Percentiles rank a stretch among this genome's conserved stretches.
Evolutionary conservation across 1,140 invertebrate genomes (phyloP).

Genomic region (Zaprionus capensis): DNA sequence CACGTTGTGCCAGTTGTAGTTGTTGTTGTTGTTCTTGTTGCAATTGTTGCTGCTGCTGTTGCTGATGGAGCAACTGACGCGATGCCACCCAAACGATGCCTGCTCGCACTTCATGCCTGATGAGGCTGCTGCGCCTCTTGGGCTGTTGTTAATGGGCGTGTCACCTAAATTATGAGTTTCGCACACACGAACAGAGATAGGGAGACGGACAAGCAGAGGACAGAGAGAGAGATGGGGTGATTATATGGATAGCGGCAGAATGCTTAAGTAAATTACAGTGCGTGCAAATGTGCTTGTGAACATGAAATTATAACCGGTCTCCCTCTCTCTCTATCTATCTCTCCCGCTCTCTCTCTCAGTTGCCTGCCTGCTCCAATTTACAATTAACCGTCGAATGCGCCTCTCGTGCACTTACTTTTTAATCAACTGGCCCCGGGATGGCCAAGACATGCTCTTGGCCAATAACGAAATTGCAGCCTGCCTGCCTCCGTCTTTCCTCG

Average conservation of each 20-base stretch:
- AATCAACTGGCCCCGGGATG: conserved; percentile 57
- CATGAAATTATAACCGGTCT: conserved; percentile 76
- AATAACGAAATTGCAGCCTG: conserved; percentile 53
- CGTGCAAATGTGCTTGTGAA: conserved; percentile 84
- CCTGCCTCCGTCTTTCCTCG: conserved; percentile 25
- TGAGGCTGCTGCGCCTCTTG: conserved; percentile 20
- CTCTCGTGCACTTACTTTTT: conserved; percentile 54
- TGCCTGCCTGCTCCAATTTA: conserved; percentile 60
- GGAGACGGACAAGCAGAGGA: conserved; percentile 56
- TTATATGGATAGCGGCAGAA: conserved; percentile 70
- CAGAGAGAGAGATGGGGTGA: conserved; percentile 39
- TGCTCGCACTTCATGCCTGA: conserved; percentile 21
- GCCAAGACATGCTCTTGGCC: conserved; percentile 44
- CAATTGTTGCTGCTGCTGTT: conserved; percentile 25
- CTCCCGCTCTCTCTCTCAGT: too few species aligned
- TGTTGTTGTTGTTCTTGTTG: not conserved
- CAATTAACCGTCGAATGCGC: conserved; percentile 65
- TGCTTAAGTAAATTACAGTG: conserved; percentile 84
- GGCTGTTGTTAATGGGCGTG: conserved; percentile 79
- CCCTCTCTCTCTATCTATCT: too few species aligned
- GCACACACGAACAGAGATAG: conserved; percentile 68
- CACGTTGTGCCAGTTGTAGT: conserved; percentile 43
- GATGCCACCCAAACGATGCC: conserved; percentile 69
- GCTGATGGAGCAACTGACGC: conserved; percentile 76
- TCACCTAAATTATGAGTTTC: conserved; percentile 82